Percentiles rank a stretch among this genome's conserved stretches.
These are phyloP conservation scores for Psophia crepitans DNA, from an alignment of 2,113 vertebrate species.

Conservation along the genomic window DNA sequence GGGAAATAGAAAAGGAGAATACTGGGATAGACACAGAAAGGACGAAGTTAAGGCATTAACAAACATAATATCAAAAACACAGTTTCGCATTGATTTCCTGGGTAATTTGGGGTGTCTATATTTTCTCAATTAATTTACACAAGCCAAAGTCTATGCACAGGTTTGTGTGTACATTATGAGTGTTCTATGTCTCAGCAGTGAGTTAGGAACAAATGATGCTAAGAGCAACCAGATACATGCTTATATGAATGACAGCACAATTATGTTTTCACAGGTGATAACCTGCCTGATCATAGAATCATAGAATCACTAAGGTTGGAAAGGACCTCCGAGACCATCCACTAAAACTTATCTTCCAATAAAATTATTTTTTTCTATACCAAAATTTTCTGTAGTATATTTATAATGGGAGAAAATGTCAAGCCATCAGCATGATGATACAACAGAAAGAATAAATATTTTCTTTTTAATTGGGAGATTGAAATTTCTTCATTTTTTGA, in stretches of 20 bases:
- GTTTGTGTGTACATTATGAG: not conserved
- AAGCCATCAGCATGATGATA: not conserved
- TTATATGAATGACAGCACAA: not conserved
- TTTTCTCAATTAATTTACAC: not conserved
- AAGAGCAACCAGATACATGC: not conserved
- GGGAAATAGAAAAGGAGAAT: not conserved
- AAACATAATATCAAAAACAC: not conserved
- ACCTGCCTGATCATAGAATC: too few relatives aligned
- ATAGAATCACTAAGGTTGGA: too few relatives aligned
- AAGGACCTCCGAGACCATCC: too few relatives aligned
- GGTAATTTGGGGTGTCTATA: not conserved
- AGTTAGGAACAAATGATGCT: not conserved
- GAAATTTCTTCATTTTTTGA: not conserved
- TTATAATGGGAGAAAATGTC: not conserved
- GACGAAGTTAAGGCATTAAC: not conserved
- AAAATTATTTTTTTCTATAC: not conserved
- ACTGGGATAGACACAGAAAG: not conserved
- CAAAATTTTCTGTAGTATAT: not conserved
- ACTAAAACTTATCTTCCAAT: not conserved
- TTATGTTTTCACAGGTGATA: not conserved
- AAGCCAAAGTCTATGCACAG: not conserved
- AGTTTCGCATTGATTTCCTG: not conserved
- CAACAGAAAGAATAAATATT: not conserved
- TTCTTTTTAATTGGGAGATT: not conserved
- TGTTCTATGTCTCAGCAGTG: not conserved